These are phyloP conservation scores for Pachypsylla venusta DNA, from an alignment of 1,140 invertebrate species.

Conservation along the genomic window DNA sequence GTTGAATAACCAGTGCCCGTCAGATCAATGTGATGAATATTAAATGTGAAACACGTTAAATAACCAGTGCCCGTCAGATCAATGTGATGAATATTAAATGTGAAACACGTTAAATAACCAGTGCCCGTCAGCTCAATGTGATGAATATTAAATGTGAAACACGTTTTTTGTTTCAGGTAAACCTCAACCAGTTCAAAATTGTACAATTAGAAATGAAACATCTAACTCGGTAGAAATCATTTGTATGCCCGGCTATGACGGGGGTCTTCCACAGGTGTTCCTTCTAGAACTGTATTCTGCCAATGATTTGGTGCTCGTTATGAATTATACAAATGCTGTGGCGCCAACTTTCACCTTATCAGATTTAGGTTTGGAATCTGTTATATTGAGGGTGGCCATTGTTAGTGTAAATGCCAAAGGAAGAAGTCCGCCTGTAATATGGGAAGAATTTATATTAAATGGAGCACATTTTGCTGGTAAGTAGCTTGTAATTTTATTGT, in stretches of 20 bases:
- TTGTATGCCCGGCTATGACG: constrained; percentile 64
- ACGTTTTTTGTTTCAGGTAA: constrained; percentile 43
- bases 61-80: too few relatives aligned
- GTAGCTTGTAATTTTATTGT: not conserved
- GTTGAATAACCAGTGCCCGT: too few relatives aligned
- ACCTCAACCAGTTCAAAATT: constrained; percentile 57
- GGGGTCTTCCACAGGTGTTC: constrained; percentile 66
- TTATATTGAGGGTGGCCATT: constrained; percentile 52
- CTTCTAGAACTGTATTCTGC: constrained; percentile 57
- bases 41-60: too few relatives aligned
- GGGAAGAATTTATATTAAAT: constrained; percentile 57
- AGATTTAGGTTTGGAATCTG: constrained; percentile 46
- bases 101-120: too few relatives aligned
- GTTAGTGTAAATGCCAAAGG: constrained; percentile 67
- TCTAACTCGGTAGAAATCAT: constrained; percentile 53
- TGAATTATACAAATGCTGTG: constrained; percentile 46
- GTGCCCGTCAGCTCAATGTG: too few relatives aligned
- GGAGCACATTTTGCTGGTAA: constrained; percentile 35
- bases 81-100: too few relatives aligned
- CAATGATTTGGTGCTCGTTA: constrained; percentile 37
- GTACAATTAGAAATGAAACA: constrained; percentile 55
- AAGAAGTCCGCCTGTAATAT: constrained; percentile 45
- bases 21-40: too few relatives aligned
- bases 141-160: too few relatives aligned
- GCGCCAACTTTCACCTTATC: constrained; percentile 47